phyloP scores from a whole-genome alignment of 2,888 invertebrate genomes.

The Acrobasis repandana region DNA sequence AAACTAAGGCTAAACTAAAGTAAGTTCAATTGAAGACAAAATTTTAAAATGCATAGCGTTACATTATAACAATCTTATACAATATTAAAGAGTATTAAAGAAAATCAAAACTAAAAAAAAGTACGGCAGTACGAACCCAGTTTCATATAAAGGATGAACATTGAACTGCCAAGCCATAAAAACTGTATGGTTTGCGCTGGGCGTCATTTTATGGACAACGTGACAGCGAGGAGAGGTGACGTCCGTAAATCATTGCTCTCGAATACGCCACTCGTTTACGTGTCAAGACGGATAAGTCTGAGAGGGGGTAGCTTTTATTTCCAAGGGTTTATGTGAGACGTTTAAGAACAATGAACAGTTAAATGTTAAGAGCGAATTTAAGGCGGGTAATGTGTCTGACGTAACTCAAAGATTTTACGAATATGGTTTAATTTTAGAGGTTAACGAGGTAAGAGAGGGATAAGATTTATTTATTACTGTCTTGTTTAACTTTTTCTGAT shows the following conservation, averaged over 20 bases:
- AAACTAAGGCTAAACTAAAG: too few species aligned
- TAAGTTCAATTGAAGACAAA: too few species aligned
- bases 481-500: too few species aligned
- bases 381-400: neutral
- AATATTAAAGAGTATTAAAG: too few species aligned
- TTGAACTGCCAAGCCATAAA: slow-evolving; percentile 22
- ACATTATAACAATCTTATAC: too few species aligned
- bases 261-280: slow-evolving; percentile 11
- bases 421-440: neutral
- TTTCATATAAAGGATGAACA: neutral
- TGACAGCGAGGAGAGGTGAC: slow-evolving; percentile 30
- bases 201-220: slow-evolving; percentile 32
- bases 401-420: neutral
- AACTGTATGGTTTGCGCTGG: slow-evolving; percentile 23
- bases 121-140: neutral
- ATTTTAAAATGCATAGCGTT: too few species aligned
- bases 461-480: too few species aligned
- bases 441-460: neutral
- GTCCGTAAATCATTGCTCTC: slow-evolving; percentile 32
- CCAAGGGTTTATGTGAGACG: neutral
- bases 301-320: neutral
- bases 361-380: slow-evolving; percentile 7
- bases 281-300: slow-evolving; percentile 5
- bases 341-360: slow-evolving; percentile 5
- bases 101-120: neutral